These are phyloP conservation scores for Zoanthus sociatus DNA, from an alignment of 92 coral and sea anemone species.

Conservation along the genomic window DNA sequence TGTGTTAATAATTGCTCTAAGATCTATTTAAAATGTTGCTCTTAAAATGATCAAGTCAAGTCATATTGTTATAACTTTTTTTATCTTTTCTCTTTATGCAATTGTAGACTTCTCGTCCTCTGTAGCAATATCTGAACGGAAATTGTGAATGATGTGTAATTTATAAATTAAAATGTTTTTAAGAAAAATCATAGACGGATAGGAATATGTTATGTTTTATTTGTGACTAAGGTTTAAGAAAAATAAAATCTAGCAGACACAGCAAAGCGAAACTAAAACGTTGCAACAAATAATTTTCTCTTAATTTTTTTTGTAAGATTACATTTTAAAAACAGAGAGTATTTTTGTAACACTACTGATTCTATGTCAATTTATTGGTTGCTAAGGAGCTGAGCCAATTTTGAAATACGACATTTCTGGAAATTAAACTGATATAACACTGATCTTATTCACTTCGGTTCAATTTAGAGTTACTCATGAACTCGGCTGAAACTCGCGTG, in stretches of 20 bases:
- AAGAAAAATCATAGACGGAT: neutral
- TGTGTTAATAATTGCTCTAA: neutral
- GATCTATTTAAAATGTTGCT: neutral
- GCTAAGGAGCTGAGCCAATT: constrained; percentile 22
- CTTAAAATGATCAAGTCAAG: neutral
- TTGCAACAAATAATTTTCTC: neutral
- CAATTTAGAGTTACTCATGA: neutral
- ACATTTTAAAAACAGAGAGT: neutral
- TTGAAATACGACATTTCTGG: constrained; percentile 29
- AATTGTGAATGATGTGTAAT: neutral
- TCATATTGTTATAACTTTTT: neutral
- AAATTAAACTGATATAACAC: constrained; percentile 23
- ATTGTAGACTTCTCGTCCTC: neutral
- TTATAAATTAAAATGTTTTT: neutral
- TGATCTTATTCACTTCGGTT: neutral
- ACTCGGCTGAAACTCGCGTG: neutral
- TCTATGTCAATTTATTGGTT: neutral
- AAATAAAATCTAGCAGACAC: neutral
- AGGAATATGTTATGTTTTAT: neutral
- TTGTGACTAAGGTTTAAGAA: neutral
- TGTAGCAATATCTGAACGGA: neutral
- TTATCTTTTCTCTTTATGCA: neutral
- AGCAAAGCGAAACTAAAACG: neutral
- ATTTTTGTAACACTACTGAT: neutral
- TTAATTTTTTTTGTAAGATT: neutral